Conservation (phyloP, 2,888 invertebrate species). For the Cerceris rybyensis region DNA sequence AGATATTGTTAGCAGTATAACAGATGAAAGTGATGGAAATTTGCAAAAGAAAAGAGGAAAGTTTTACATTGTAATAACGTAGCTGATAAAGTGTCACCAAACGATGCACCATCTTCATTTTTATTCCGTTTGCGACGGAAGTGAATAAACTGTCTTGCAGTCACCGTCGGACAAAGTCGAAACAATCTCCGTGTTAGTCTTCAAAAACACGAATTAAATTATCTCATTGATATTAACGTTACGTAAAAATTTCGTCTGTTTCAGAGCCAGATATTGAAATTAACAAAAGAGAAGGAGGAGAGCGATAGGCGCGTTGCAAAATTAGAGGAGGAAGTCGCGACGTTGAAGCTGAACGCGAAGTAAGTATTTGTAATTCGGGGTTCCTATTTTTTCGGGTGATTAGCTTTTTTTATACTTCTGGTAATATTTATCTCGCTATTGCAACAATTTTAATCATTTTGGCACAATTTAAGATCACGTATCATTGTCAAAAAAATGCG, state of each 20-base stretch:
- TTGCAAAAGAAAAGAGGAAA: no score
- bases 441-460: no score
- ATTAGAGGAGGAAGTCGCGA: constrained; percentile 75
- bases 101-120: no score
- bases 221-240: background rate
- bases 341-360: constrained; percentile 75
- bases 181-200: background rate
- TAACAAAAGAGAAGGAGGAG: constrained; percentile 72
- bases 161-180: no score
- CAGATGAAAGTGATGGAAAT: no score
- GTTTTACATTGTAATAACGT: no score
- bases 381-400: background rate
- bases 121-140: constrained; percentile 40
- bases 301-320: constrained; percentile 72
- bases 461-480: no score
- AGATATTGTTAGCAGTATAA: no score
- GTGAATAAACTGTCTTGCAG: background rate
- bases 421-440: background rate
- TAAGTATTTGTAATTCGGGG: constrained; percentile 66
- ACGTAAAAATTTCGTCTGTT: constrained; percentile 14
- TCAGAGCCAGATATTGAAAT: constrained; percentile 73
- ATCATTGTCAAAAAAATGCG: no score
- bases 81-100: no score
- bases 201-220: background rate
- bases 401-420: background rate